These are phyloP conservation scores for Neodiprion lecontei DNA, from an alignment of 1,140 invertebrate genomes.

Conservation along the genomic window DNA sequence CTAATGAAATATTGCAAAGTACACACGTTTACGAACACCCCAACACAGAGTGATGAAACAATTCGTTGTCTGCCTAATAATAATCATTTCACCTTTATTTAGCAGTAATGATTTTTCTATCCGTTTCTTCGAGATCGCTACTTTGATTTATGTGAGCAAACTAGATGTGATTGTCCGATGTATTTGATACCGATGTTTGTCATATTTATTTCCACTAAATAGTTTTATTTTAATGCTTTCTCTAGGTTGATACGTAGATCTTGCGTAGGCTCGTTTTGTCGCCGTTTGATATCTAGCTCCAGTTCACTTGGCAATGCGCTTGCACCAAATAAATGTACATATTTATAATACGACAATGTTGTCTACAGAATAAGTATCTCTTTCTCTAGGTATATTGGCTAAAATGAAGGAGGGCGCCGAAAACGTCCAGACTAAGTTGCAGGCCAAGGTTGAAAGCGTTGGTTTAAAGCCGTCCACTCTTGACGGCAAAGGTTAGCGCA, in stretches of 20 bases:
- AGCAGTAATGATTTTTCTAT: too few species aligned
- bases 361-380: constrained; percentile 33
- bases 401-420: constrained; percentile 97
- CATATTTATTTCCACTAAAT: constrained; percentile 3
- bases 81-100: too few species aligned
- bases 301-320: background rate
- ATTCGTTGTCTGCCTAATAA: too few species aligned
- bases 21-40: too few species aligned
- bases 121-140: too few species aligned
- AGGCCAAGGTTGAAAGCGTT: constrained; percentile 88
- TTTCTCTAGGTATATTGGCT: constrained; percentile 81
- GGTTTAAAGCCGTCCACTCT: constrained; percentile 64
- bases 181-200: constrained; percentile 1
- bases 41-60: too few species aligned
- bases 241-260: constrained; percentile 23
- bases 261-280: background rate
- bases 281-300: background rate
- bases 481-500: constrained; percentile 67
- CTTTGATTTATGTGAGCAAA: too few species aligned
- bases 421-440: constrained; percentile 90
- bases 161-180: too few species aligned
- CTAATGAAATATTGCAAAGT: too few species aligned
- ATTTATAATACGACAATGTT: background rate
- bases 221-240: background rate
- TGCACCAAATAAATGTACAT: constrained; percentile 27